Evolutionary conservation across 2,888 invertebrate genomes (phyloP).

Genomic region (Drepana falcataria): DNA sequence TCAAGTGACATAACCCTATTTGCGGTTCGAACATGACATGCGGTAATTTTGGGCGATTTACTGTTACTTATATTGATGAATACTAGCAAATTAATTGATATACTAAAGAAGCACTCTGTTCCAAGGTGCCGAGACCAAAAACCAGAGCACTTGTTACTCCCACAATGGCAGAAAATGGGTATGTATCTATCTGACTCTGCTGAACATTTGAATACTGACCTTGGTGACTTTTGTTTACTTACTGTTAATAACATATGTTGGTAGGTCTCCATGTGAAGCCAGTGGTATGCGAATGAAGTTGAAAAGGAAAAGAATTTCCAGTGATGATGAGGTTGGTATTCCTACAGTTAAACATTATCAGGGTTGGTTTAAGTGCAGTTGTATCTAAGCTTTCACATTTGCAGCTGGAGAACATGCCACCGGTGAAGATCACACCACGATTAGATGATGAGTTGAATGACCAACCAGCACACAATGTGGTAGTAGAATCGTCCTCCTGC

Average conservation of each 20-base stretch:
- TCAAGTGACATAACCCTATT: conserved; percentile 79
- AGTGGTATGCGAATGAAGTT: conserved; percentile 56
- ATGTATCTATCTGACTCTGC: conserved; percentile 42
- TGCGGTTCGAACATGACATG: conserved; percentile 72
- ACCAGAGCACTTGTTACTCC: conserved; percentile 40
- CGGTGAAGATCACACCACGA: conserved; percentile 49
- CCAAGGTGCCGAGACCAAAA: conserved; percentile 45
- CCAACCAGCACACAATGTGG: conserved; percentile 59
- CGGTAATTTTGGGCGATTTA: conserved; percentile 63
- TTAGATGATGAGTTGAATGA: conserved; percentile 47
- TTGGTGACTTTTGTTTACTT: conserved; percentile 58
- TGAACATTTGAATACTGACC: conserved; percentile 41
- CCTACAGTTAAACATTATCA: conserved; percentile 4
- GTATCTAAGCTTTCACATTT: conserved; percentile 25
- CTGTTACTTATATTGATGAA: conserved; percentile 32
- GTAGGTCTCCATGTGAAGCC: conserved; percentile 59
- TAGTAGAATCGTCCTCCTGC: conserved; percentile 67
- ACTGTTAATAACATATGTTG: conserved; percentile 35
- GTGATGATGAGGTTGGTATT: conserved; percentile 67
- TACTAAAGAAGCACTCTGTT: conserved; percentile 41
- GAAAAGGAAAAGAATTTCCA: conserved; percentile 67
- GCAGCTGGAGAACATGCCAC: conserved; percentile 71
- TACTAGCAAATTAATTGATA: conserved; percentile 20
- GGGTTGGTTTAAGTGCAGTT: conserved; percentile 9
- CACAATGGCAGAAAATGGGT: conserved; percentile 72